phyloP scores from a whole-genome alignment of 2,113 vertebrate species.

The Ailuropoda melanoleuca region DNA sequence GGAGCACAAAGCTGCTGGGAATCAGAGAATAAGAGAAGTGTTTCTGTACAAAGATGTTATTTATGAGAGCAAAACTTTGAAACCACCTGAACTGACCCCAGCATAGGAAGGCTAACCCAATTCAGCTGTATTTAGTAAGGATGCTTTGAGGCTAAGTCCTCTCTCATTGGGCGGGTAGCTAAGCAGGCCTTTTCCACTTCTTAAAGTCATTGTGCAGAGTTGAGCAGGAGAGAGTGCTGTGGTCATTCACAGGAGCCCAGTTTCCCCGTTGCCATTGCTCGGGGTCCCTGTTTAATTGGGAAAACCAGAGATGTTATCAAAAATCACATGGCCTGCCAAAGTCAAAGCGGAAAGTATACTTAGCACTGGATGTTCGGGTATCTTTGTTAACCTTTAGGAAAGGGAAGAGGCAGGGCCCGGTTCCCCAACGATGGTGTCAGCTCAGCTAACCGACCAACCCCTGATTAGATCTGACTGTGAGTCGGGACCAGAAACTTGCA shows the following conservation, averaged over 20 bases:
- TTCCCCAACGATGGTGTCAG: not conserved
- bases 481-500: rapidly evolving
- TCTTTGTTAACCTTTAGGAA: not conserved
- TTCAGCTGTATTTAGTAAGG: not conserved
- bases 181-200: not conserved
- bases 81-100: not conserved
- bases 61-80: not conserved
- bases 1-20: not conserved
- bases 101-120: not conserved
- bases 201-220: rapidly evolving
- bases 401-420: not conserved
- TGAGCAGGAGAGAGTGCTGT: not conserved
- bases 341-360: not conserved
- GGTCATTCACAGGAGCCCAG: not conserved
- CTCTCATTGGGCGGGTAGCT: rapidly evolving
- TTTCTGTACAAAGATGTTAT: not conserved
- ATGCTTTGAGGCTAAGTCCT: no score
- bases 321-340: not conserved
- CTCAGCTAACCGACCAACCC: not conserved
- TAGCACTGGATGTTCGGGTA: rapidly evolving
- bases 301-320: not conserved
- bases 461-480: not conserved
- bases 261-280: not conserved
- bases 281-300: not conserved
- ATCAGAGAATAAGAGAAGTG: not conserved